phyloP scores from a whole-genome alignment of 2,797 vertebrate genomes.

The Gallinago stenura region DNA sequence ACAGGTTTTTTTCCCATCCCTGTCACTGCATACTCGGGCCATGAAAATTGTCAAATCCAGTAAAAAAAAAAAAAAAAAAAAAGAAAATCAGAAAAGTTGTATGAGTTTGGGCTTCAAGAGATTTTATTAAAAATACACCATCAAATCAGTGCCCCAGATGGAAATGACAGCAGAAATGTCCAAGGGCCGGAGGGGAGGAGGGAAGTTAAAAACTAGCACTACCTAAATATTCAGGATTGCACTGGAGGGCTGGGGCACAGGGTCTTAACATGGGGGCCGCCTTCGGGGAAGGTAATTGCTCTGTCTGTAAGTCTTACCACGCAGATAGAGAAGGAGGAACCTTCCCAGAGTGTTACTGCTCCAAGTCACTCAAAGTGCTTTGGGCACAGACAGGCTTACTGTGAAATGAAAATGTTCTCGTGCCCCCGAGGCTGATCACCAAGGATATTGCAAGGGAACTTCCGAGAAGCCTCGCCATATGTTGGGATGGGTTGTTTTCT shows the following conservation, averaged over 20 bases:
- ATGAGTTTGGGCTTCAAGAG: not conserved
- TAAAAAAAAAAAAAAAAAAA: not conserved
- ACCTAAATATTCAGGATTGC: conserved; percentile 27
- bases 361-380: not conserved
- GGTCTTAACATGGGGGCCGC: not conserved
- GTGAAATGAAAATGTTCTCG: not conserved
- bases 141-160: not conserved
- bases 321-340: not conserved
- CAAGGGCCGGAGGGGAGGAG: not conserved
- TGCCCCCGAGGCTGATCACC: not conserved
- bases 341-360: not conserved
- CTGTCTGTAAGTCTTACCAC: not conserved
- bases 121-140: not conserved
- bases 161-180: conserved; percentile 53
- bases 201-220: not conserved
- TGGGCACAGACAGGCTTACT: not conserved
- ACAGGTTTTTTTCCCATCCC: not conserved
- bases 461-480: not conserved
- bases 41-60: not conserved
- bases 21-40: not conserved
- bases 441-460: not conserved
- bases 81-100: not conserved
- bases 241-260: not conserved
- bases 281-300: not conserved
- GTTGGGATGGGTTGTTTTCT: not conserved